Conservation (phyloP, 1,140 invertebrate species). For the Trissolcus basalis region DNA sequence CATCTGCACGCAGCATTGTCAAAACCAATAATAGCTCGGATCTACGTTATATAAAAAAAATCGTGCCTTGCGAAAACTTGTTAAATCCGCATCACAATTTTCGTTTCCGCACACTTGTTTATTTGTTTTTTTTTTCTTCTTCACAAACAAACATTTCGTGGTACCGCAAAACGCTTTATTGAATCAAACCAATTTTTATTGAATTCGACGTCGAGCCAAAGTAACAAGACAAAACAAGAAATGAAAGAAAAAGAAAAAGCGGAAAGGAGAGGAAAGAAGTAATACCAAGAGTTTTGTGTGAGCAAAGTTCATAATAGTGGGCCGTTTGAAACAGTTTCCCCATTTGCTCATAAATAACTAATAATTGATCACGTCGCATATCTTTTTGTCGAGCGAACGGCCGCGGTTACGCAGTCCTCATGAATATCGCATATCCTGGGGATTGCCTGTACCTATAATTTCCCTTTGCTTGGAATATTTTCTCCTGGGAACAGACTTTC, state of each 20-base stretch:
- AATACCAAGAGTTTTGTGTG: conserved; percentile 12
- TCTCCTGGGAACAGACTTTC: conserved; percentile 41
- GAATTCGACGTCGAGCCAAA: conserved; percentile 11
- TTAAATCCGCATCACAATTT: conserved; percentile 19
- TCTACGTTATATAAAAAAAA: conserved; percentile 8
- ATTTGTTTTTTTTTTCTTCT: background rate
- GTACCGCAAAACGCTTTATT: conserved; percentile 28
- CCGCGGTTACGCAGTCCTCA: conserved; percentile 25
- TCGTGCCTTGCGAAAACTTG: conserved; percentile 13
- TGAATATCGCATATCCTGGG: conserved; percentile 36
- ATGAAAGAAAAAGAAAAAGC: background rate
- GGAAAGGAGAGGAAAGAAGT: background rate
- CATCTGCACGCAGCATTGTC: conserved; percentile 13
- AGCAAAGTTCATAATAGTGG: conserved; percentile 8
- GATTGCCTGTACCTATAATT: conserved; percentile 38
- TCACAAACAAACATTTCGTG: conserved; percentile 18
- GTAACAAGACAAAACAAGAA: conserved; percentile 7
- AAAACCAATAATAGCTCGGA: conserved; percentile 26
- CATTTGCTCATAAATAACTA: conserved; percentile 29
- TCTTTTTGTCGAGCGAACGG: conserved; percentile 17
- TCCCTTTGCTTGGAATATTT: conserved; percentile 46
- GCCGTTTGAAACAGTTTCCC: conserved; percentile 1
- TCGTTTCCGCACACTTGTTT: conserved; percentile 19
- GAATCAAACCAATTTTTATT: conserved; percentile 31
- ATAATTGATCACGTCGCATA: conserved; percentile 39